phyloP scores from a whole-genome alignment of 2,797 vertebrate species.

The Antrozous pallidus region DNA sequence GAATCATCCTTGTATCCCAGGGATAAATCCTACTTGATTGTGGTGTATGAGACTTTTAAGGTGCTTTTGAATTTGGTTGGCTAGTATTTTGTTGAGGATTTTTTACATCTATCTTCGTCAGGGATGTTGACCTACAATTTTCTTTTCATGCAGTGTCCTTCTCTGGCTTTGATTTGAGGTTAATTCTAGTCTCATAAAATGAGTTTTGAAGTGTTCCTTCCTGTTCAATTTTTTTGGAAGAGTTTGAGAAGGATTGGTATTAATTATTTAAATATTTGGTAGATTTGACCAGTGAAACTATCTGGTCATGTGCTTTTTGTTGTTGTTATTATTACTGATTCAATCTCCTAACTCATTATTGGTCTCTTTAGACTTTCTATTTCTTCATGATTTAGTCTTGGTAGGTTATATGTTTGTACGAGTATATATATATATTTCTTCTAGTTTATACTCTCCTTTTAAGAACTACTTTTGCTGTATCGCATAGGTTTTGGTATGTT shows the following conservation, averaged over 20 bases:
- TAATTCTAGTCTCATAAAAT: background rate
- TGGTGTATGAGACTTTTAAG: background rate
- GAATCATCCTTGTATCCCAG: background rate
- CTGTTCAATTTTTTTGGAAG: background rate
- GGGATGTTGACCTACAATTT: background rate
- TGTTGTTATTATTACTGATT: background rate
- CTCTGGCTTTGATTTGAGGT: background rate
- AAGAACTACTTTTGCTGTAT: background rate
- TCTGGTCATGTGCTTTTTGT: background rate
- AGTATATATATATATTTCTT: background rate
- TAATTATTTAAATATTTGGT: background rate
- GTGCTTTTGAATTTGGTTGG: background rate
- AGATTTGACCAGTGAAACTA: background rate
- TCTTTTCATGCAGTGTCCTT: background rate
- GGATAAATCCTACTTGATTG: background rate
- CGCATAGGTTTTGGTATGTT: background rate
- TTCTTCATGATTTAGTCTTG: background rate
- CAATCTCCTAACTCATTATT: background rate
- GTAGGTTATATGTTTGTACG: background rate
- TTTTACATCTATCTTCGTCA: background rate
- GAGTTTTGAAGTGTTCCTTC: background rate
- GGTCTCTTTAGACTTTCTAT: background rate
- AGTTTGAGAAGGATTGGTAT: background rate
- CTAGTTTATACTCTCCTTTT: background rate
- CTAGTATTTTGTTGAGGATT: background rate